Evolutionary conservation across 2,113 vertebrate species (phyloP).

Genomic region (Herpetotheres cachinnans): DNA sequence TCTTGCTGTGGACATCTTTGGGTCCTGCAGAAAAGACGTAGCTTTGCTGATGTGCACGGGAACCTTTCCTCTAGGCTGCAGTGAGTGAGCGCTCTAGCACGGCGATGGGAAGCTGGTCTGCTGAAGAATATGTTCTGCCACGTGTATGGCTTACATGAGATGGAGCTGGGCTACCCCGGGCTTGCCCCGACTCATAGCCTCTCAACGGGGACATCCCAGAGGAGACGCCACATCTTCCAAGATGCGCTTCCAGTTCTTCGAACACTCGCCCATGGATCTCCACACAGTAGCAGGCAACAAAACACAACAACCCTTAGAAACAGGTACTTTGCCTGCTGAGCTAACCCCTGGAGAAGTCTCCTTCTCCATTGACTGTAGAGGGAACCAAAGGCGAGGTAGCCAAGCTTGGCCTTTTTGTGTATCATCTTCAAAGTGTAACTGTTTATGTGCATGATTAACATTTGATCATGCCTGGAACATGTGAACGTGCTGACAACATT

Average conservation of each 20-base stretch:
- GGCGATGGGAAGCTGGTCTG: background rate
- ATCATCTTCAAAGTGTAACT: background rate
- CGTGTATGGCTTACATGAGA: rapidly evolving
- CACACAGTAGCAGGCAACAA: background rate
- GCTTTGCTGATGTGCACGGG: background rate
- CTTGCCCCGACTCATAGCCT: rapidly evolving
- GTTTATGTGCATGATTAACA: background rate
- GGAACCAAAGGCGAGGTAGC: background rate
- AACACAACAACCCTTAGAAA: background rate
- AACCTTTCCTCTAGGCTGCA: background rate
- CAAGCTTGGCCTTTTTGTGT: background rate
- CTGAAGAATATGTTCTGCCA: background rate
- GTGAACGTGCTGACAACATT: constrained; percentile 14
- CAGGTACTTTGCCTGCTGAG: background rate
- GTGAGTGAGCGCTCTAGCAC: rapidly evolving
- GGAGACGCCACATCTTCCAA: background rate
- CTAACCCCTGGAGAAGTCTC: background rate
- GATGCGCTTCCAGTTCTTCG: background rate
- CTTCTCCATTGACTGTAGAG: background rate
- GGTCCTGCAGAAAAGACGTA: background rate
- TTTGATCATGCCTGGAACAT: background rate
- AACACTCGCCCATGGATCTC: rapidly evolving
- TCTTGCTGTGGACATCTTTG: background rate
- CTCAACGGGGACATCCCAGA: background rate
- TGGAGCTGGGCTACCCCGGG: background rate